Percentiles rank a stretch among this genome's conserved stretches.
These are phyloP conservation scores for Thereva unica DNA, from an alignment of 2,888 invertebrate genomes.

Conservation along the genomic window DNA sequence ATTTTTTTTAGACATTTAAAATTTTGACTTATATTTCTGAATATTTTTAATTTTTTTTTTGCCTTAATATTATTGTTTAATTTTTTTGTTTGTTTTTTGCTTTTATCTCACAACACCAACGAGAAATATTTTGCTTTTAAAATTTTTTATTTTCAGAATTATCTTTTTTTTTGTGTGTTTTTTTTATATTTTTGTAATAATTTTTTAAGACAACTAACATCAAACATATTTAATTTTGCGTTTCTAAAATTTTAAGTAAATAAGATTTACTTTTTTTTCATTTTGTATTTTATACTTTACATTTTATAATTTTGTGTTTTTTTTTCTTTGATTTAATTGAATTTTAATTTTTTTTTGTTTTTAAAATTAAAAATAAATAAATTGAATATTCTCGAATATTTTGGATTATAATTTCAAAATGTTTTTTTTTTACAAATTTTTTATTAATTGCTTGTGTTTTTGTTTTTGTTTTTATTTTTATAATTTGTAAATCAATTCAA, in stretches of 20 bases:
- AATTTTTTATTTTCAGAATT: conserved; percentile 32
- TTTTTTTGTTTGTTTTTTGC: conserved; percentile 18
- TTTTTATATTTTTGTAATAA: conserved; percentile 50
- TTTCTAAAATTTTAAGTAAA: conserved; percentile 42
- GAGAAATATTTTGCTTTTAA: conserved; percentile 46
- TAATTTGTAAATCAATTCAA: conserved; percentile 39
- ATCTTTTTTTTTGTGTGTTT: conserved; percentile 44
- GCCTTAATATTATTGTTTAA: too few species aligned
- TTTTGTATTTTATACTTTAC: conserved; percentile 16
- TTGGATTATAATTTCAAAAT: conserved; percentile 20
- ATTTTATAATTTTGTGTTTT: conserved; percentile 14
- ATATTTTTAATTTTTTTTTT: conserved; percentile 24
- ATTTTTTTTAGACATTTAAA: conserved; percentile 45
- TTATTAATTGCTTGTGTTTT: conserved; percentile 27
- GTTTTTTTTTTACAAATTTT: conserved; percentile 23
- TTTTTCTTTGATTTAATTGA: too few species aligned
- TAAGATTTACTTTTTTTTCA: conserved; percentile 18
- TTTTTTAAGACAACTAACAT: conserved; percentile 59
- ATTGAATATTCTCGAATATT: conserved; percentile 32
- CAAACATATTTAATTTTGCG: conserved; percentile 52
- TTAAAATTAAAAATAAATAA: conserved; percentile 29
- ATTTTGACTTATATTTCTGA: conserved; percentile 35
- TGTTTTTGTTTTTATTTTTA: conserved; percentile 23
- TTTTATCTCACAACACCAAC: conserved; percentile 57
- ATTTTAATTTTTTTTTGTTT: conserved; percentile 20